A percentile compares a stretch with the other conserved stretches of the same genome.
These are phyloP conservation scores for Accipiter cooperii DNA, from an alignment of 2,113 vertebrate species.

Conservation along the genomic window DNA sequence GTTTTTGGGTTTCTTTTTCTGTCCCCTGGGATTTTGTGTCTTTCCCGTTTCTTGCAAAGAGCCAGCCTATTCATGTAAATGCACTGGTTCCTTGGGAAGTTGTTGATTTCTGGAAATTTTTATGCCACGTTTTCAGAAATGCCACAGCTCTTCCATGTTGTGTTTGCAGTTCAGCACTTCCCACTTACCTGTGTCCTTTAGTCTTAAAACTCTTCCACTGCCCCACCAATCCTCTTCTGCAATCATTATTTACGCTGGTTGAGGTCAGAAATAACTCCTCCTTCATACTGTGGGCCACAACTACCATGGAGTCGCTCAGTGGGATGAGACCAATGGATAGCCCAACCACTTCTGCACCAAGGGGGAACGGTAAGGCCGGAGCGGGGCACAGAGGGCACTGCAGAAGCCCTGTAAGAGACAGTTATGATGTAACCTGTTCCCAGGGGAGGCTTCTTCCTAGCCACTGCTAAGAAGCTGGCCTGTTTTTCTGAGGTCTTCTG, in stretches of 20 bases:
- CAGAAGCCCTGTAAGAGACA: neutral
- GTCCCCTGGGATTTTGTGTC: neutral
- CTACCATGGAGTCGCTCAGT: neutral
- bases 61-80: neutral
- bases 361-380: neutral
- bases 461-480: neutral
- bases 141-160: neutral
- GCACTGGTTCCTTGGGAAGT: neutral
- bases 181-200: neutral
- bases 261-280: neutral
- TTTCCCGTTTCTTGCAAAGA: neutral
- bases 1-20: neutral
- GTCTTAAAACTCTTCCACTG: neutral
- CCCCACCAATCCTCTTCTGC: neutral
- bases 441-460: neutral
- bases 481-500: neutral
- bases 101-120: neutral
- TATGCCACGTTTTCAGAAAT: neutral
- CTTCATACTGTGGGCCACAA: neutral
- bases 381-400: neutral
- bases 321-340: neutral
- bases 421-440: neutral
- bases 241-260: neutral
- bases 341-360: neutral
- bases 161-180: neutral